Evolutionary conservation across 2,113 vertebrate genomes (phyloP).

Genomic region (Podocnemis expansa): DNA sequence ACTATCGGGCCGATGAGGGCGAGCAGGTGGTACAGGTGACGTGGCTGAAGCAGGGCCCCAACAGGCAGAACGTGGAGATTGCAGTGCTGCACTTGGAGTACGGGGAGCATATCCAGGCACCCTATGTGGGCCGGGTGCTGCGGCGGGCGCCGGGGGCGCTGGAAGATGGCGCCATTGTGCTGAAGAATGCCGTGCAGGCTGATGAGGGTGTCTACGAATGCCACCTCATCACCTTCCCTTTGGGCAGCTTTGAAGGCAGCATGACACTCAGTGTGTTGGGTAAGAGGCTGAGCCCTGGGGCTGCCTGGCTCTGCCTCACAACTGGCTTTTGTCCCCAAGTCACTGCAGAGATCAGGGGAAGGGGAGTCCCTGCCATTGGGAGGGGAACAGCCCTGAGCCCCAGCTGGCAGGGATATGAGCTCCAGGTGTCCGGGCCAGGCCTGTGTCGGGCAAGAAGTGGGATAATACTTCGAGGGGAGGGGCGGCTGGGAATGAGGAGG

Average conservation of each 20-base stretch:
- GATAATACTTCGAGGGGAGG: not conserved
- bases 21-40: constrained; percentile 80
- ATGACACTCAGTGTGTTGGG: constrained; percentile 77
- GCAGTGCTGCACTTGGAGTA: constrained; percentile 70
- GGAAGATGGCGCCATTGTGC: constrained; percentile 70
- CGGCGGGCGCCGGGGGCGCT: constrained; percentile 21
- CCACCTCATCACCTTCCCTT: constrained; percentile 78
- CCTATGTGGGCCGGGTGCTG: constrained; percentile 72
- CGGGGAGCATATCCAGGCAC: constrained; percentile 67
- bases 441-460: too few relatives aligned
- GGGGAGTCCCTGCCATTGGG: not conserved
- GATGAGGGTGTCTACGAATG: constrained; percentile 81
- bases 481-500: not conserved
- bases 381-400: too few relatives aligned
- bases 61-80: constrained; percentile 40
- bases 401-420: not conserved
- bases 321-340: not conserved
- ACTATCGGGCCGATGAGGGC: constrained; percentile 69
- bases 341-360: not conserved
- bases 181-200: constrained; percentile 77
- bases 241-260: constrained; percentile 74
- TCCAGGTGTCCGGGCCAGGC: not conserved
- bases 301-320: not conserved
- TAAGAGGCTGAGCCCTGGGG: not conserved
- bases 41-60: constrained; percentile 68